Evolutionary conservation across 2,888 invertebrate species (phyloP).

Genomic region (Drosophila dives): DNA sequence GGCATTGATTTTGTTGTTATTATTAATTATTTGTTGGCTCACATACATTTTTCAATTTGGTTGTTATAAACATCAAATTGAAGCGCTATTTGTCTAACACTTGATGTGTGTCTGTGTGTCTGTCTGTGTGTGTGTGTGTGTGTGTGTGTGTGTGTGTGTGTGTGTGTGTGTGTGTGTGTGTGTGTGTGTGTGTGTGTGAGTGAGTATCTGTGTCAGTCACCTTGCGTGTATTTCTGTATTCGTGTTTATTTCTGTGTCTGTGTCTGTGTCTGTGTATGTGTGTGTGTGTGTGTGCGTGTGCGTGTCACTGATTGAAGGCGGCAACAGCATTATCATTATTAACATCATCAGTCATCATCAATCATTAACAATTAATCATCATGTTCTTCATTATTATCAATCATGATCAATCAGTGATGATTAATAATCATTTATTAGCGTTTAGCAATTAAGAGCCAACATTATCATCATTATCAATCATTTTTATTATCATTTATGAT

Average conservation of each 20-base stretch:
- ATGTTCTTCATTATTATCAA: conserved; percentile 16
- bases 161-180: conserved; percentile 20
- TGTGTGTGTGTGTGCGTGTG: conserved; percentile 31
- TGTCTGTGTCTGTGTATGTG: conserved; percentile 33
- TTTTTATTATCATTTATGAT: conserved; percentile 31
- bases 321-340: conserved; percentile 50
- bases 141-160: conserved; percentile 19
- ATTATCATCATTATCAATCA: conserved; percentile 21
- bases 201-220: conserved; percentile 2
- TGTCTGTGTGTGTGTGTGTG: conserved; percentile 25
- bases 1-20: conserved; percentile 11
- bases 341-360: conserved; percentile 37
- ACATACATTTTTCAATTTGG: conserved; percentile 24
- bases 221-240: conserved; percentile 10
- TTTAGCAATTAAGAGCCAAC: conserved; percentile 48
- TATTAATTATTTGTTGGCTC: conserved; percentile 41
- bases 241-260: conserved; percentile 25
- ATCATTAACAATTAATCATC: conserved; percentile 29
- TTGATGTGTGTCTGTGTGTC: conserved; percentile 21
- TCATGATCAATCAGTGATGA: conserved; percentile 36
- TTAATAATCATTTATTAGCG: conserved; percentile 37
- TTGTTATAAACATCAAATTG: conserved; percentile 14
- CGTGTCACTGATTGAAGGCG: conserved; percentile 54
- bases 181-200: conserved; percentile 1
- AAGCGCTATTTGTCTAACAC: conserved; percentile 44